These are phyloP conservation scores for Arctocebus calabarensis DNA, from an alignment of 2,797 vertebrate genomes.

Conservation along the genomic window DNA sequence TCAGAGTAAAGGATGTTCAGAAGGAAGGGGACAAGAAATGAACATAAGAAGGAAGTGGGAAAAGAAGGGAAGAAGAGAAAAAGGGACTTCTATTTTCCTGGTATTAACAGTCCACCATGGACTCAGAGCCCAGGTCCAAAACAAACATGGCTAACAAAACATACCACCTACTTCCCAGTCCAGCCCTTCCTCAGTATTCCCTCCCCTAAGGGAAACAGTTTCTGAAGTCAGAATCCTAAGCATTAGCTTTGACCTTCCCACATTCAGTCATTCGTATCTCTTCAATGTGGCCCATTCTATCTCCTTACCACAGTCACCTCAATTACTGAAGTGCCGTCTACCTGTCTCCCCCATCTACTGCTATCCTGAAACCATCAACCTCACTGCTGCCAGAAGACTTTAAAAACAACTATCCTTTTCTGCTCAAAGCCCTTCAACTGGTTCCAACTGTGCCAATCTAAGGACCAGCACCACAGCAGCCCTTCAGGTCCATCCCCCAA, in stretches of 20 bases:
- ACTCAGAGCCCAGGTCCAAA: not conserved
- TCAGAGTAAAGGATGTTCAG: not conserved
- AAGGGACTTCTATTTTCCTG: fast-evolving
- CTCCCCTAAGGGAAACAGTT: fast-evolving
- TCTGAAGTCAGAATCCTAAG: not conserved
- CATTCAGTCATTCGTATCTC: fast-evolving
- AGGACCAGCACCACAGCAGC: not conserved
- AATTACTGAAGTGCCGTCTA: not conserved
- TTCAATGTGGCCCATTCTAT: not conserved
- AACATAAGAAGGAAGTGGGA: not conserved
- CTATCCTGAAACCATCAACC: not conserved
- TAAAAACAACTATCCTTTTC: not conserved
- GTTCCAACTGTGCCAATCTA: not conserved
- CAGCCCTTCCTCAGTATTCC: not conserved
- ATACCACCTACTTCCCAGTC: too few species aligned
- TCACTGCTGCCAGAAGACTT: not conserved
- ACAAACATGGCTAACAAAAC: not conserved
- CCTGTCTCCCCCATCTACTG: not conserved
- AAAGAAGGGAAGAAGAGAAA: not conserved
- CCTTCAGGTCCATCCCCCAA: not conserved
- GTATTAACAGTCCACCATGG: not conserved
- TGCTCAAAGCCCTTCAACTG: not conserved
- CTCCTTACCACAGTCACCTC: not conserved
- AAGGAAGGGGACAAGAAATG: not conserved
- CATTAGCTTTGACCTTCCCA: not conserved